phyloP scores from a whole-genome alignment of 2,797 vertebrate genomes.

The Taenioides sp. region DNA sequence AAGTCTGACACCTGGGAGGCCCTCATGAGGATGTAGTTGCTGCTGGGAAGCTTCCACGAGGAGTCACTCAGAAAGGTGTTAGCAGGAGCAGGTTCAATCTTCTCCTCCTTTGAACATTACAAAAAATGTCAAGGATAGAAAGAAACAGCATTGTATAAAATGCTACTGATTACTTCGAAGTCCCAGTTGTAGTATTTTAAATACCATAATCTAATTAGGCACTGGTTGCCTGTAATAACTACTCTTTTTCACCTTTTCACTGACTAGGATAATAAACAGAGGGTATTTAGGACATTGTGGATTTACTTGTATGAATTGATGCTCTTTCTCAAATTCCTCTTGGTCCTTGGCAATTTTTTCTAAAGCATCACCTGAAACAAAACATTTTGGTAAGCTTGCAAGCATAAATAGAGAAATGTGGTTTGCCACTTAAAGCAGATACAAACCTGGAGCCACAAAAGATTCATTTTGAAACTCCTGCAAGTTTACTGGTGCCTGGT shows the following conservation, averaged over 20 bases:
- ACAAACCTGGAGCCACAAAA: constrained; percentile 88
- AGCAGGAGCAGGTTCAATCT: constrained; percentile 73
- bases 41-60: constrained; percentile 83
- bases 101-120: constrained; percentile 79
- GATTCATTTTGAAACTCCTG: constrained; percentile 74
- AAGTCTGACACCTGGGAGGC: constrained; percentile 80
- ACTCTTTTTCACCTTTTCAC: neutral
- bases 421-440: neutral
- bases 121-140: neutral
- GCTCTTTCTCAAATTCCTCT: constrained; percentile 90
- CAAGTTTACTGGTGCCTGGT: constrained; percentile 45
- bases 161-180: neutral
- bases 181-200: neutral
- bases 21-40: constrained; percentile 77
- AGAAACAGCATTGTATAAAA: neutral
- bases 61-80: constrained; percentile 74
- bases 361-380: constrained; percentile 81
- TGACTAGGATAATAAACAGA: neutral
- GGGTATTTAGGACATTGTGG: neutral
- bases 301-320: constrained; percentile 89
- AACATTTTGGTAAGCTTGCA: neutral
- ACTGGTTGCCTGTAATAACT: neutral
- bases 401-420: neutral
- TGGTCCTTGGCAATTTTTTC: constrained; percentile 89
- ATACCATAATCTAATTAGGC: neutral